Base-by-base conservation (phyloP, 2,888 invertebrate genomes). In the Cantharis nigra region DNA sequence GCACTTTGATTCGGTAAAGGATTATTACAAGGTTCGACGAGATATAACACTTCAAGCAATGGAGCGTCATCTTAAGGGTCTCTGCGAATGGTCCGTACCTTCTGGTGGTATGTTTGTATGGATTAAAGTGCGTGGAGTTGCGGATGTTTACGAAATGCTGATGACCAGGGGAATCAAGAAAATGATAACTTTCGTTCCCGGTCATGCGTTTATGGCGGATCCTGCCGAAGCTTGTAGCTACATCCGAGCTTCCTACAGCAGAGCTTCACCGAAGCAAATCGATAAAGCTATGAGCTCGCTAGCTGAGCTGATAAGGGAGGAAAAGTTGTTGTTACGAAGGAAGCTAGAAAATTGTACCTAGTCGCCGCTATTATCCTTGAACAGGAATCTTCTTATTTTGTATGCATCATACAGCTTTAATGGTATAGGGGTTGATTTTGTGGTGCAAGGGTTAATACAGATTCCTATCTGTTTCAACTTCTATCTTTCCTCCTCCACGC, bases 51-150 rank as follows among this genome's bases (percentile, higher is more conserved):
- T 92, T 1, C 85, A 87, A 0, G 90, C 93, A 0, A 91, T 93
- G 80, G 89, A 91, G 3, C 91, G 91, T 83, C 90, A 93, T 85
- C 87, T 93, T 18, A 83, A 86, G 89, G 92, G 91, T 70, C 85
- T 94, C 3, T 93, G 92, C 2, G 92, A 93, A 76, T 95, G 94
- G 91, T 85, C 88, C 0, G 85, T 90, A 23, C 96, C 96, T 0
- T 86, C 89, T 3, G 95, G 94, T 2, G 96, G 96, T 0, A 92
- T 96, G 90, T 96, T 95, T 87, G 90, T 95, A 63, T 96, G 96
- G 96, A 89, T 95, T 71, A 91, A 92, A 83, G 91, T 95, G 0
- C 89, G 88, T 3, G 93, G 91, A 0, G 90, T 96, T 0, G 88
- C 91, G 2, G 95, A 96, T 85, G 93, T 95, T 1, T 92, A 92